A percentile compares a stretch with the other conserved stretches of the same genome.
Conservation (phyloP, 2,888 invertebrate genomes). For the Lasioglossum malachurum region DNA sequence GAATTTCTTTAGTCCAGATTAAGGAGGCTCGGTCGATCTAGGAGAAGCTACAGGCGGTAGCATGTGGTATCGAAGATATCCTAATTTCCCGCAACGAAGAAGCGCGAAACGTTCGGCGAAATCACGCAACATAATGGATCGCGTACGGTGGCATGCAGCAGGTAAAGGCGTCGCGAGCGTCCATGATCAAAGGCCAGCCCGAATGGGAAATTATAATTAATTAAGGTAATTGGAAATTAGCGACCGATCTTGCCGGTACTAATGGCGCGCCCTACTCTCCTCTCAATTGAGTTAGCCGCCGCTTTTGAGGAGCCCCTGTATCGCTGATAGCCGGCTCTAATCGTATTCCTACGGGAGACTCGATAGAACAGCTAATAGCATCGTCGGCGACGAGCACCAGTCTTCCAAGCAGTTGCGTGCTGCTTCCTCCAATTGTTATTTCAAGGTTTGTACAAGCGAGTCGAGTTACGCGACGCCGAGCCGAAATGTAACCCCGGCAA, state of each 20-base stretch:
- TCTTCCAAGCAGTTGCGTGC: constrained; percentile 31
- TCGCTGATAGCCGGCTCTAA: constrained; percentile 82
- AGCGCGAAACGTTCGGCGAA: constrained; percentile 38
- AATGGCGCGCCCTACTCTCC: constrained; percentile 78
- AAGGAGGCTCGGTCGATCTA: neutral
- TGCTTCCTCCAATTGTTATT: constrained; percentile 32
- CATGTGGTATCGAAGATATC: neutral
- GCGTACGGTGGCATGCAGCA: constrained; percentile 47
- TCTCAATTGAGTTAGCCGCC: constrained; percentile 82
- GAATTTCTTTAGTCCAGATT: neutral
- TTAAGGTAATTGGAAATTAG: constrained; percentile 83
- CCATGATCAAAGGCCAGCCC: constrained; percentile 81
- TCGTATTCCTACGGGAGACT: constrained; percentile 81
- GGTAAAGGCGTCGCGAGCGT: constrained; percentile 59
- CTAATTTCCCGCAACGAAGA: constrained; percentile 30
- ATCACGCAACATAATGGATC: constrained; percentile 66
- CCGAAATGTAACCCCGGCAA: neutral
- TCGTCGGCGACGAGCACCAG: constrained; percentile 63
- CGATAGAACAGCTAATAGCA: constrained; percentile 82
- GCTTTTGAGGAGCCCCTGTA: constrained; percentile 84
- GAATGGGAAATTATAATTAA: constrained; percentile 83
- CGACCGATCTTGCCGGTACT: constrained; percentile 83
- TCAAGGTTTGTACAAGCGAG: constrained; percentile 33
- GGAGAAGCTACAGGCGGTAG: neutral
- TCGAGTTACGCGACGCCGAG: neutral